Evolutionary conservation across 2,888 invertebrate genomes (phyloP).

Genomic region (Ophion ellenae): DNA sequence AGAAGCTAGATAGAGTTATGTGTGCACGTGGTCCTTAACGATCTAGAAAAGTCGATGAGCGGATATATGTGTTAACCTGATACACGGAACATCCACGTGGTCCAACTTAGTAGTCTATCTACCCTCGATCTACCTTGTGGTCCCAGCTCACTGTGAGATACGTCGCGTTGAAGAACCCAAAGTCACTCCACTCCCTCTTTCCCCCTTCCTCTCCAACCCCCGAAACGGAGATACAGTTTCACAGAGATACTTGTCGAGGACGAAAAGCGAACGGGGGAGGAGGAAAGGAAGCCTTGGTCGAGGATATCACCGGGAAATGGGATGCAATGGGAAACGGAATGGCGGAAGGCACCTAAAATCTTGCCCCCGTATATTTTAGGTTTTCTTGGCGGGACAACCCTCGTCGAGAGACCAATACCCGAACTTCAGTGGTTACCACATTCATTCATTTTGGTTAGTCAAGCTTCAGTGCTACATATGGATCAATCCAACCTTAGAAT

Average conservation of each 20-base stretch:
- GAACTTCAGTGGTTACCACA: slow-evolving; percentile 45
- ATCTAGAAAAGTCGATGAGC: slow-evolving; percentile 12
- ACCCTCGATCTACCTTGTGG: slow-evolving; percentile 16
- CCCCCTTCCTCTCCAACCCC: background rate
- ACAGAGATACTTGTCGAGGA: background rate
- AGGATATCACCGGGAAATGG: slow-evolving; percentile 21
- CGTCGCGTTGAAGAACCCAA: slow-evolving; percentile 47
- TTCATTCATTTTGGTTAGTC: slow-evolving; percentile 19
- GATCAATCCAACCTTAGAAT: background rate
- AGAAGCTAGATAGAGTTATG: background rate
- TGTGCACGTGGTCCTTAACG: slow-evolving; percentile 16
- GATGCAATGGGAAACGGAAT: slow-evolving; percentile 1
- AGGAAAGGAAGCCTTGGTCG: background rate
- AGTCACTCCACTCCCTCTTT: slow-evolving; percentile 8
- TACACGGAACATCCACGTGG: slow-evolving; percentile 5
- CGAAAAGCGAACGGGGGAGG: slow-evolving; percentile 14
- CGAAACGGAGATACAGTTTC: slow-evolving; percentile 24
- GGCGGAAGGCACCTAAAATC: slow-evolving; percentile 15
- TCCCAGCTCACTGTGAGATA: slow-evolving; percentile 28
- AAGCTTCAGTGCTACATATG: background rate
- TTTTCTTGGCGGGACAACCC: background rate
- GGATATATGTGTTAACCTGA: slow-evolving; percentile 23
- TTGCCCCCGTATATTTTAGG: slow-evolving; percentile 6
- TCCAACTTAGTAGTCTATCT: background rate
- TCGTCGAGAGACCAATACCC: slow-evolving; percentile 7